phyloP scores from a whole-genome alignment of 2,113 vertebrate species.

The Grantiella picta region DNA sequence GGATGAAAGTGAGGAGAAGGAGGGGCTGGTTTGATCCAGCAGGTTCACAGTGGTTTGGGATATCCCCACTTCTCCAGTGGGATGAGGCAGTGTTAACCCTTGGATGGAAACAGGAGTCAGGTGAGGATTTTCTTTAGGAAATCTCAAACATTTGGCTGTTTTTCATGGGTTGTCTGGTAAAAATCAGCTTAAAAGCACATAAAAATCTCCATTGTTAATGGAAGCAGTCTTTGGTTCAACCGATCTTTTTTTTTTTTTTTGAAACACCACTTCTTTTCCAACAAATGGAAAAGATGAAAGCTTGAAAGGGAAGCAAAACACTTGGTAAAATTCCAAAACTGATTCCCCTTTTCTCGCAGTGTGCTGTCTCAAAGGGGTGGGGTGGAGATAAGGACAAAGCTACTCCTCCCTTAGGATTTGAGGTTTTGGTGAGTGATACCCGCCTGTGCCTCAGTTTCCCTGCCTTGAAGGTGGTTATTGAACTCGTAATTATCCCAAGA shows the following conservation, averaged over 20 bases:
- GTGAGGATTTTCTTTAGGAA: not conserved
- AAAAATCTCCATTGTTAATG: not conserved
- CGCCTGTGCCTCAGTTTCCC: not conserved
- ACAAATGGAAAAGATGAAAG: not conserved
- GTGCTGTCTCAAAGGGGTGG: fast-evolving
- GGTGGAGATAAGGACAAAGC: not conserved
- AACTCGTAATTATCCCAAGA: fast-evolving
- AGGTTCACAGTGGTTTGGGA: not conserved
- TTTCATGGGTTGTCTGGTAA: not conserved
- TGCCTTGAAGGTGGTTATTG: not conserved
- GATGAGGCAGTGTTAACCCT: not conserved
- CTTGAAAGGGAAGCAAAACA: not conserved
- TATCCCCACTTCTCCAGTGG: fast-evolving
- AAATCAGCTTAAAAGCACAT: fast-evolving
- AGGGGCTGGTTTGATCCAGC: not conserved
- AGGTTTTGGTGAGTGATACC: not conserved
- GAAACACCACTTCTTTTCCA: not conserved
- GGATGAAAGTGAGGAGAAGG: not conserved
- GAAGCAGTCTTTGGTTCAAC: not conserved
- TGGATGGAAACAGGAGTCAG: fast-evolving
- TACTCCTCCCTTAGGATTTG: fast-evolving
- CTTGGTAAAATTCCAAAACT: not conserved
- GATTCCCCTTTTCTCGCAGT: fast-evolving
- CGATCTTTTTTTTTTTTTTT: not conserved
- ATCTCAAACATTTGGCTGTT: fast-evolving